Percentiles rank a stretch among this genome's conserved stretches.
phyloP scores from a whole-genome alignment of 1,140 invertebrate species.

The Drosophila kurseongensis region DNA sequence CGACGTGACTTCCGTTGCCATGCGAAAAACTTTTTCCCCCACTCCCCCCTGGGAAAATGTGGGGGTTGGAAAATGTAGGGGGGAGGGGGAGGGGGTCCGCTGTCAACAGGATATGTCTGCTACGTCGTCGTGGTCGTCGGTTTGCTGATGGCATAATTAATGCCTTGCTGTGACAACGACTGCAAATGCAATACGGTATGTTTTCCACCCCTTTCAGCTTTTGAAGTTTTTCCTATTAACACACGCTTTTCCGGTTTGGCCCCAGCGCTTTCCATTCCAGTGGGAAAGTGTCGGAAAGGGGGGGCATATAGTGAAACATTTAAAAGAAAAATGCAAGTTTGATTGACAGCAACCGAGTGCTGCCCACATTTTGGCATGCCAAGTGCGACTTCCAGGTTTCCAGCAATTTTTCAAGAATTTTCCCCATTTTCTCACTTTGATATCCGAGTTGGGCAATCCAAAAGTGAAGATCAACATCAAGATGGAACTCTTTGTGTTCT shows the following conservation, averaged over 20 bases:
- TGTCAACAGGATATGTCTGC: slow-evolving; percentile 77
- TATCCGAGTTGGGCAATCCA: slow-evolving; percentile 27
- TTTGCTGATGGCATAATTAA: slow-evolving; percentile 81
- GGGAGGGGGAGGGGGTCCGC: not conserved
- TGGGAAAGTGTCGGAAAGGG: slow-evolving; percentile 9
- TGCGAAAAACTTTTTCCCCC: slow-evolving; percentile 66
- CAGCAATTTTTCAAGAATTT: slow-evolving; percentile 28
- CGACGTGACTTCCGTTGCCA: slow-evolving; percentile 76
- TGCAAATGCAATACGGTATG: slow-evolving; percentile 32
- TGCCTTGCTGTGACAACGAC: slow-evolving; percentile 71
- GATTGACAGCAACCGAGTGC: slow-evolving; percentile 69
- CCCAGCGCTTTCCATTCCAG: slow-evolving; percentile 52
- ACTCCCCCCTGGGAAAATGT: not conserved
- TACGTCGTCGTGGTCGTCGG: slow-evolving; percentile 45
- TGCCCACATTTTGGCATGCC: slow-evolving; percentile 42
- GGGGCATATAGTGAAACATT: slow-evolving; percentile 18
- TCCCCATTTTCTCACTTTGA: slow-evolving; percentile 12
- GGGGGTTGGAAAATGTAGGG: slow-evolving; percentile 11
- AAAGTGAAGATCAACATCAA: slow-evolving; percentile 4
- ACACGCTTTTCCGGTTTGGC: slow-evolving; percentile 70
- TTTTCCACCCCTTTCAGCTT: slow-evolving; percentile 42
- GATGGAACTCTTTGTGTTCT: too few species aligned
- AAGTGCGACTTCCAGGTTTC: slow-evolving; percentile 26
- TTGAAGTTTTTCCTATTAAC: slow-evolving; percentile 70
- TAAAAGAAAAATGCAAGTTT: slow-evolving; percentile 73